Evolutionary conservation across 2,113 vertebrate species (phyloP).

Genomic region (Myrmecophaga tridactyla): DNA sequence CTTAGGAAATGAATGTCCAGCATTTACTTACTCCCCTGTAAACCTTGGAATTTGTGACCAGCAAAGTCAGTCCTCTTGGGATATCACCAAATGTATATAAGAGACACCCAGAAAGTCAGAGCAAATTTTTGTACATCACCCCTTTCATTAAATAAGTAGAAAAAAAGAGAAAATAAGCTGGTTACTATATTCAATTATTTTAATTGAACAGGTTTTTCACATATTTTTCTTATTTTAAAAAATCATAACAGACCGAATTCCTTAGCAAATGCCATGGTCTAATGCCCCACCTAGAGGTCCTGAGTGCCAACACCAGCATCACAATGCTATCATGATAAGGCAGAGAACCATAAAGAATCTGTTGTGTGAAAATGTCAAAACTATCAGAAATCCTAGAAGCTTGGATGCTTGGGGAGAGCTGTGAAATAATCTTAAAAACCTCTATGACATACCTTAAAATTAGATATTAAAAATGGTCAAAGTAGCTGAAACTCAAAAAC

Average conservation of each 20-base stretch:
- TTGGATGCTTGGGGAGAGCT: background rate
- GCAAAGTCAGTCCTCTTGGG: background rate
- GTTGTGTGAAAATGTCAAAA: slow-evolving; percentile 13
- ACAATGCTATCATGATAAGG: background rate
- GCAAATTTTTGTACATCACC: background rate
- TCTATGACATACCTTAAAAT: slow-evolving; percentile 41
- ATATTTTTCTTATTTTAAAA: slow-evolving; percentile 29
- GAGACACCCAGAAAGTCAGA: background rate
- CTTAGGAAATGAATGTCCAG: background rate
- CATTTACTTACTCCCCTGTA: background rate
- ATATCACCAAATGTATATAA: background rate
- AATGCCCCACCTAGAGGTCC: background rate
- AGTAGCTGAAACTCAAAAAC: slow-evolving; percentile 23
- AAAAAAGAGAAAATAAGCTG: slow-evolving; percentile 21
- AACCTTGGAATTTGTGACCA: background rate
- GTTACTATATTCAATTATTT: background rate
- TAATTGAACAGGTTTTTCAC: background rate
- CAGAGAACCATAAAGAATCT: background rate
- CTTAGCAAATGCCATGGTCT: background rate
- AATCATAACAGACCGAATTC: slow-evolving; percentile 23
- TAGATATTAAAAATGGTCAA: background rate
- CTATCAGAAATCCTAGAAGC: background rate
- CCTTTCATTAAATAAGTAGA: background rate
- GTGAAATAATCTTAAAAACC: slow-evolving; percentile 19
- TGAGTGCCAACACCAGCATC: background rate